phyloP scores from a whole-genome alignment of 2,113 vertebrate species.

The Plectropomus leopardus region DNA sequence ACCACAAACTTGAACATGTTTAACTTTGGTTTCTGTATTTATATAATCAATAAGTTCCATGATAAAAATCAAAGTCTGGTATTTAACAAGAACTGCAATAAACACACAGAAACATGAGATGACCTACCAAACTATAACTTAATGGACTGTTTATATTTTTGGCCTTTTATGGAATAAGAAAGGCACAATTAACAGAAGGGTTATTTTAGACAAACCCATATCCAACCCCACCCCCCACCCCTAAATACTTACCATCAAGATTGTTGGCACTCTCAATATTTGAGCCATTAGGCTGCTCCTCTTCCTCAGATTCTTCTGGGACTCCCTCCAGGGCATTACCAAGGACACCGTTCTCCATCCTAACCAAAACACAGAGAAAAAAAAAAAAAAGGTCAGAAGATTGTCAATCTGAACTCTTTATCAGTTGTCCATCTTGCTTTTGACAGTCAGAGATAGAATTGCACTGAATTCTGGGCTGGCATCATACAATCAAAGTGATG shows the following conservation, averaged over 20 bases:
- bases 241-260: conserved; percentile 90
- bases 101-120: not conserved
- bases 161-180: not conserved
- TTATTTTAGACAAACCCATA: too few relatives aligned
- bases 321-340: conserved; percentile 97
- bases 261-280: conserved; percentile 89
- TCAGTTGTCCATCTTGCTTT: not conserved
- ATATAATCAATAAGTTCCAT: not conserved
- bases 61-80: not conserved
- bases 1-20: not conserved
- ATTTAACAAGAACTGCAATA: not conserved
- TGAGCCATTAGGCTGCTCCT: conserved; percentile 86
- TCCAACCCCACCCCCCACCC: too few relatives aligned
- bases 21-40: not conserved
- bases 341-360: conserved; percentile 96
- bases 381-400: not conserved
- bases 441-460: not conserved
- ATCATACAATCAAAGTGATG: not conserved
- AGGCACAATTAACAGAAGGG: not conserved
- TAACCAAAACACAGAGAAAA: conserved; percentile 19
- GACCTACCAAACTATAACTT: not conserved
- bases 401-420: not conserved
- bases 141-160: too few relatives aligned
- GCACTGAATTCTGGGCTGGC: not conserved
- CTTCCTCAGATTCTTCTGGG: conserved; percentile 92